Evolutionary conservation across 2,888 invertebrate genomes (phyloP).

Genomic region (Brachynemurus nebulosus): DNA sequence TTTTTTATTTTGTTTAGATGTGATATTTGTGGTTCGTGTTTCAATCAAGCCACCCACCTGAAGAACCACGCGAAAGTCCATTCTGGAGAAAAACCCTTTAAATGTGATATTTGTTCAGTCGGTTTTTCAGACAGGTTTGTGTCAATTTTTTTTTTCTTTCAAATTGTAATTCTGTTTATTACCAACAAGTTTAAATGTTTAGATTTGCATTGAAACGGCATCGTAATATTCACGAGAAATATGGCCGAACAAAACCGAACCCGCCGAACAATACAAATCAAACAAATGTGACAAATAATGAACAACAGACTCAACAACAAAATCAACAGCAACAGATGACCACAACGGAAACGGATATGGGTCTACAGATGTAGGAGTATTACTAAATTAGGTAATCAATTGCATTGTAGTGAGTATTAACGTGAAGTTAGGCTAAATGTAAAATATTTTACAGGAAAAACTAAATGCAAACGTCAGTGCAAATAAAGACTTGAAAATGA

Average conservation of each 20-base stretch:
- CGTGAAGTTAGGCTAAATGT: too few relatives aligned
- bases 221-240: conserved; percentile 77
- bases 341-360: conserved; percentile 20
- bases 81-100: conserved; percentile 69
- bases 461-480: too few relatives aligned
- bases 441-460: too few relatives aligned
- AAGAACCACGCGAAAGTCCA: conserved; percentile 80
- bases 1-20: conserved; percentile 41
- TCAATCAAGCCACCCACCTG: conserved; percentile 78
- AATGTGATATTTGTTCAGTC: conserved; percentile 72
- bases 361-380: conserved; percentile 1
- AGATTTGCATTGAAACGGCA: conserved; percentile 71
- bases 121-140: conserved; percentile 65
- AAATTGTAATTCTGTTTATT: neutral
- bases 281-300: conserved; percentile 23
- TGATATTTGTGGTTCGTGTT: conserved; percentile 78
- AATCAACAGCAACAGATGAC: conserved; percentile 12
- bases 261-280: conserved; percentile 18
- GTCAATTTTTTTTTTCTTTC: neutral
- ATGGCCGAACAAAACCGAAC: conserved; percentile 45
- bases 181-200: neutral
- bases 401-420: too few relatives aligned
- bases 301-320: conserved; percentile 25
- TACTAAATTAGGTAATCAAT: too few relatives aligned
- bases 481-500: too few relatives aligned